Conservation (phyloP, 1,140 invertebrate species). For the Eriocheir sinensis region DNA sequence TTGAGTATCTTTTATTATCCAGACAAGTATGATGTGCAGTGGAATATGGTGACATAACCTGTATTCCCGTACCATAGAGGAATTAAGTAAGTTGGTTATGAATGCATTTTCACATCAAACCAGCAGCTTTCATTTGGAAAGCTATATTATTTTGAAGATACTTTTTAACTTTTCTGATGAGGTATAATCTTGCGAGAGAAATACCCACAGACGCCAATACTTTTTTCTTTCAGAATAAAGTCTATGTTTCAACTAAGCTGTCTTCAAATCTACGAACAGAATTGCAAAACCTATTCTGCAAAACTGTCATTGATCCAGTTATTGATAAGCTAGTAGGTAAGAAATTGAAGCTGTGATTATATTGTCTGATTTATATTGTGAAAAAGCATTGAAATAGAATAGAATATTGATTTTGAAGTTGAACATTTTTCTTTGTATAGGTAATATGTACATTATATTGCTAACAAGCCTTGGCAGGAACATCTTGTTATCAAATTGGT, state of each 20-base stretch:
- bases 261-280: conserved; percentile 67
- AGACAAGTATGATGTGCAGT: too few relatives aligned
- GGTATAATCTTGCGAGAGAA: neutral
- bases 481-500: too few relatives aligned
- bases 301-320: conserved; percentile 65
- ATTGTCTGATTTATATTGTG: neutral
- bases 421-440: neutral
- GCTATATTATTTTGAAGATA: too few relatives aligned
- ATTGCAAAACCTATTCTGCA: conserved; percentile 70
- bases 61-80: too few relatives aligned
- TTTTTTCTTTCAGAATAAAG: conserved; percentile 63
- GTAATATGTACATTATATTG: conserved; percentile 9
- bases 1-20: too few relatives aligned
- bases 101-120: too few relatives aligned
- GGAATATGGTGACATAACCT: too few relatives aligned
- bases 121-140: too few relatives aligned
- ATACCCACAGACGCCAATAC: neutral
- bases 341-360: neutral
- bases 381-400: too few relatives aligned
- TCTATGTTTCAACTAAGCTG: conserved; percentile 66
- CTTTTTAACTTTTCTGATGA: neutral
- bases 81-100: too few relatives aligned
- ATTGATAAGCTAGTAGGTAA: conserved; percentile 67
- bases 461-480: too few relatives aligned
- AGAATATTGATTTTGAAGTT: too few relatives aligned